Base-by-base conservation (phyloP, 2,113 vertebrate species). In the Oncorhynchus masou region DNA sequence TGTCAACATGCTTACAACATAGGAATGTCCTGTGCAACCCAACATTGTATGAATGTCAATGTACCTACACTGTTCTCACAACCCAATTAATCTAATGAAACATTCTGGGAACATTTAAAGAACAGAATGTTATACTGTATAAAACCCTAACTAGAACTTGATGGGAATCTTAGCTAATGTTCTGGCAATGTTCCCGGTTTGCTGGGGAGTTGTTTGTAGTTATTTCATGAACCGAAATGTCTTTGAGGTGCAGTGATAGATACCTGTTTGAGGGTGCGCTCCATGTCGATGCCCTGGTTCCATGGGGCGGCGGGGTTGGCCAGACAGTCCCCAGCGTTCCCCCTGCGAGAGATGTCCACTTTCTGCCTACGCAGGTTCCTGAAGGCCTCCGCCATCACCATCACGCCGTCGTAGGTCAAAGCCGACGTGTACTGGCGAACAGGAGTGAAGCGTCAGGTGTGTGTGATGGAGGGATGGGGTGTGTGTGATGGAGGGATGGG, bases 351-450 rank as follows among this genome's bases (percentile, higher is more conserved):
- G 89, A 99, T 96, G 89, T 99, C 98, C 83, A 99, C 96, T 89
- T 99, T 99, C 85, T 98, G 97, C 71, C 95, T 93, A 85, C 97
- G 94, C 71, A 99, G 95, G 86, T 95, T 97, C 88, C 97, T 94
- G 88, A 99, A 99, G 15, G 97, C 98, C 91, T 99, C 98, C 11
- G 98, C 97, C 97, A 99, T 99, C 85, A 99, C 97, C 88, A 99
- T 97, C 51, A 99, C 97, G 6, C 97, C 98, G 51, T 99, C 98
- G 0, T 99, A 99, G 0, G 98, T 98, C 87, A 99, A 71, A 20
- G 98, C 98, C 19, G 98, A 99, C 13, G 98, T 99, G 87, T 99
- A 99, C 98, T 99, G 88, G 78, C 54, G 76, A 71, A 79, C 29
- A 27, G 71, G 29, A 82, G 39, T 59, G 74, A 62, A 24, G n/a